These are phyloP conservation scores for Chrysogorgia sp. DNA, from an alignment of 92 coral and sea anemone species.

Conservation along the genomic window DNA sequence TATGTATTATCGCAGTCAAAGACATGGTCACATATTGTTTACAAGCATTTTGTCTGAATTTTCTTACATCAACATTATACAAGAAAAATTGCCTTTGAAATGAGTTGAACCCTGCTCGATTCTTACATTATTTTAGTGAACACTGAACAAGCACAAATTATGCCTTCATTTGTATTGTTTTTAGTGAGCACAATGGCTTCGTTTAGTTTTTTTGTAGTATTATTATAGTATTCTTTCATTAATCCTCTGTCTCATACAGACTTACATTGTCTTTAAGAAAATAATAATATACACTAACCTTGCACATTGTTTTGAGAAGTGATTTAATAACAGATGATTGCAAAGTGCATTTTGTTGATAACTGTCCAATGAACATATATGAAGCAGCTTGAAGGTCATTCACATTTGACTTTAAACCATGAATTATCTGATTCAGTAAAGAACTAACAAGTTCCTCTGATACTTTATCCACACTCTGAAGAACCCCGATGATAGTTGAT, in stretches of 20 bases:
- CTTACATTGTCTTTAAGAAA: background rate
- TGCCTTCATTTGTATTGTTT: no score
- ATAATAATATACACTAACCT: constrained; percentile 57
- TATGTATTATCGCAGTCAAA: no score
- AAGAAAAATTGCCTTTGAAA: no score
- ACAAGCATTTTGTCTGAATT: no score
- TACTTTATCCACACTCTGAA: constrained; percentile 74
- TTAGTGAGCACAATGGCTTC: no score
- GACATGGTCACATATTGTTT: no score
- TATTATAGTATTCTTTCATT: background rate
- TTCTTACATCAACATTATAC: no score
- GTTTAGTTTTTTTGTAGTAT: background rate
- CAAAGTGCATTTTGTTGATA: constrained; percentile 75
- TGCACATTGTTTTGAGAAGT: constrained; percentile 76
- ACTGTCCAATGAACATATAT: constrained; percentile 92
- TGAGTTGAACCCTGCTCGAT: no score
- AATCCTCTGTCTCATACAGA: background rate
- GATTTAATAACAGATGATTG: constrained; percentile 72
- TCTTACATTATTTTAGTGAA: no score
- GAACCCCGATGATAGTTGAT: constrained; percentile 82
- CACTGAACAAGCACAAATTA: no score
- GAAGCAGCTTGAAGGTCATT: constrained; percentile 80
- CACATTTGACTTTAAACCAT: constrained; percentile 72
- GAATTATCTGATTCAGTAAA: constrained; percentile 68
- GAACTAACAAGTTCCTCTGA: constrained; percentile 73